phyloP scores from a whole-genome alignment of 2,888 invertebrate species.

The Exephanes ischioxanthus region DNA sequence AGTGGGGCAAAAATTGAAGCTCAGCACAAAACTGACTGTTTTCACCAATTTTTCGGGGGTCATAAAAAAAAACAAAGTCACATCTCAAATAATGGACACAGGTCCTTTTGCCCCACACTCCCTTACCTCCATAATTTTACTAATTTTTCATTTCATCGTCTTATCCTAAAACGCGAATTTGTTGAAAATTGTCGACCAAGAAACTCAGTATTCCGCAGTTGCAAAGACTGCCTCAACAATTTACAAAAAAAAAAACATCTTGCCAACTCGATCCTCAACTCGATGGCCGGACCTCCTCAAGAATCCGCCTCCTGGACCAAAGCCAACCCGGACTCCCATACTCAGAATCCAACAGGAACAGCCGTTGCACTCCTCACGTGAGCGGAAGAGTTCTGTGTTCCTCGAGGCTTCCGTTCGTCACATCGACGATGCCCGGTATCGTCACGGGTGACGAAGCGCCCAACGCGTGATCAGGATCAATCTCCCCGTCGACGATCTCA shows the following conservation, averaged over 20 bases:
- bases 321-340: neutral
- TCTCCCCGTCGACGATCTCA: slow-evolving; percentile 74
- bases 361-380: slow-evolving; percentile 70
- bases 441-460: slow-evolving; percentile 67
- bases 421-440: slow-evolving; percentile 73
- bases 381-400: slow-evolving; percentile 79
- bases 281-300: neutral
- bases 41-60: no score
- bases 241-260: neutral
- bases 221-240: neutral
- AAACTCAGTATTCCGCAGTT: no score
- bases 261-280: neutral
- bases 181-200: no score
- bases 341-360: neutral
- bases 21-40: no score
- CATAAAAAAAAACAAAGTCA: no score
- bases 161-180: no score
- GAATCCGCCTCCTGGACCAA: neutral
- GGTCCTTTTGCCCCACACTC: no score
- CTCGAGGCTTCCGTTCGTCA: slow-evolving; percentile 75
- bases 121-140: no score
- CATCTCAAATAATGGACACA: no score
- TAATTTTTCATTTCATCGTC: no score
- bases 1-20: no score
- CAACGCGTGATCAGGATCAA: slow-evolving; percentile 66